Evolutionary conservation across 2,888 invertebrate genomes (phyloP).

Genomic region (Erebia ligea): DNA sequence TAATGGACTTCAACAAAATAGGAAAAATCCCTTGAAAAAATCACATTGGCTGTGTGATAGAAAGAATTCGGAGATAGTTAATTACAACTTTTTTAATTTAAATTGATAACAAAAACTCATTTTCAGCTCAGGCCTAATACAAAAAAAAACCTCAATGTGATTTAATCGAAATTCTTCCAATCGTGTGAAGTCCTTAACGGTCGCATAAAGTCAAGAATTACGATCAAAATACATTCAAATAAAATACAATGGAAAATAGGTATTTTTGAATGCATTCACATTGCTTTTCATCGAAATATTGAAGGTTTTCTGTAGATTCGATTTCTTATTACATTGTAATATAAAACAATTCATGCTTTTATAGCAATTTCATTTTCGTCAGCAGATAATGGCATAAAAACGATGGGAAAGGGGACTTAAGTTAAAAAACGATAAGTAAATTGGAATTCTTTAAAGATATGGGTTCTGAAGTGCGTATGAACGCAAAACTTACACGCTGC

Average conservation of each 20-base stretch:
- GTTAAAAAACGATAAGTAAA: constrained; percentile 5
- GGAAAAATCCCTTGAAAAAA: neutral
- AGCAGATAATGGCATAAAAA: neutral
- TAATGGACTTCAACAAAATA: neutral
- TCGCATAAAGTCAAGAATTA: neutral
- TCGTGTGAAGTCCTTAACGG: neutral
- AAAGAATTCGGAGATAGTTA: neutral
- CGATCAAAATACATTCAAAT: neutral
- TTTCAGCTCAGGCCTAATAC: neutral
- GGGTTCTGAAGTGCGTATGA: too few species aligned
- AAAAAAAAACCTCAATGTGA: neutral
- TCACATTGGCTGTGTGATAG: neutral
- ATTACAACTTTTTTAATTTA: neutral
- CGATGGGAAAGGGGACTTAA: neutral
- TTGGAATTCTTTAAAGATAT: neutral
- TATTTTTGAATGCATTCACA: constrained; percentile 15
- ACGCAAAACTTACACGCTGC: too few species aligned
- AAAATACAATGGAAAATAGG: neutral
- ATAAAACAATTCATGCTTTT: neutral
- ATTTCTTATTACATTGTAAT: neutral
- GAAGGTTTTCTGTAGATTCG: neutral
- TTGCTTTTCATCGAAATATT: neutral
- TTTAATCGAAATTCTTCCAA: neutral
- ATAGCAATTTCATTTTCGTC: constrained; percentile 4
- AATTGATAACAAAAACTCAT: neutral